Conservation (phyloP, 2,888 invertebrate genomes). For the Ecliptopera silaceata region DNA sequence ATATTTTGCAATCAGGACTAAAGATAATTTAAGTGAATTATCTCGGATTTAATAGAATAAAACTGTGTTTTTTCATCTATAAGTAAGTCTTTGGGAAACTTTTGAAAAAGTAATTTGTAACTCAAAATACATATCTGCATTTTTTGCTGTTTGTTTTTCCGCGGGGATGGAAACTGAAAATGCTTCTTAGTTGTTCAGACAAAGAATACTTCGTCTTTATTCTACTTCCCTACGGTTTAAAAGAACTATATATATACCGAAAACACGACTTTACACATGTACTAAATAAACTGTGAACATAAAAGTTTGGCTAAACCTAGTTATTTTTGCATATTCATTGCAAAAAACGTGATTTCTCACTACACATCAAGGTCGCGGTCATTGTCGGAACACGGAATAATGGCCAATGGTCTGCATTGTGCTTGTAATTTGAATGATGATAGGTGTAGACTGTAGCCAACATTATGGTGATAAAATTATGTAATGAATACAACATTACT, state of each 20-base stretch:
- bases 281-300: conserved; percentile 7
- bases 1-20: too few relatives aligned
- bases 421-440: conserved; percentile 9
- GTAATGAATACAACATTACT: conserved; percentile 4
- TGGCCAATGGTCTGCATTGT: conserved; percentile 29
- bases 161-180: too few relatives aligned
- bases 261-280: background rate
- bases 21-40: too few relatives aligned
- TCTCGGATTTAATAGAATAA: too few relatives aligned
- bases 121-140: too few relatives aligned
- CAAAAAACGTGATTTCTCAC: conserved; percentile 31
- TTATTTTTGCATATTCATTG: conserved; percentile 13
- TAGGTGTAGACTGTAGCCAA: background rate
- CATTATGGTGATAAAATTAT: background rate
- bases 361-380: conserved; percentile 49
- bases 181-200: too few relatives aligned
- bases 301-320: conserved; percentile 1
- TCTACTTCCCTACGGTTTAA: too few relatives aligned
- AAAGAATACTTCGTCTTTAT: too few relatives aligned
- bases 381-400: conserved; percentile 40
- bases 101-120: too few relatives aligned
- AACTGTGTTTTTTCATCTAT: too few relatives aligned
- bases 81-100: too few relatives aligned
- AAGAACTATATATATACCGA: background rate
- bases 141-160: too few relatives aligned